Percentiles rank a stretch among this genome's conserved stretches.
Evolutionary conservation across 92 coral and sea anemone species (phyloP).

Genomic region (Diadumene lineata): DNA sequence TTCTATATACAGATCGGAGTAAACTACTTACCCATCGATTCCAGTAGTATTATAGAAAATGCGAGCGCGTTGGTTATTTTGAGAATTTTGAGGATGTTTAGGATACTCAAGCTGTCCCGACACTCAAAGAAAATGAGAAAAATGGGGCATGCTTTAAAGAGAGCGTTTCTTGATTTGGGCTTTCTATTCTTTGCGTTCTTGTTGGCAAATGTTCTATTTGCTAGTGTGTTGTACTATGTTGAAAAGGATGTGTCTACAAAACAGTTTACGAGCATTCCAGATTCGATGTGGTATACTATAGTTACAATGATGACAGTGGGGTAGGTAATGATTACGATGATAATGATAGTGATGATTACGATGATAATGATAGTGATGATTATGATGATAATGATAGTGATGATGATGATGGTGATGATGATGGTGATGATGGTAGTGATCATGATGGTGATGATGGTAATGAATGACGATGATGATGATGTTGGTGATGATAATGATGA

Average conservation of each 20-base stretch:
- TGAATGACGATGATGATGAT: background rate
- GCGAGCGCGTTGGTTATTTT: constrained; percentile 75
- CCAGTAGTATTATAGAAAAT: constrained; percentile 47
- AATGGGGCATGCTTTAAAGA: constrained; percentile 77
- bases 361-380: background rate
- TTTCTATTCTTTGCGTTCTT: constrained; percentile 84
- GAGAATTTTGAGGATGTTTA: constrained; percentile 79
- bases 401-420: background rate
- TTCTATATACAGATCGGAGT: constrained; percentile 70
- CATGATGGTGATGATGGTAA: background rate
- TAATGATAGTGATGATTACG: background rate
- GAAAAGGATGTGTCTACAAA: constrained; percentile 49
- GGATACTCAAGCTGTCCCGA: constrained; percentile 89
- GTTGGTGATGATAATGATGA: background rate
- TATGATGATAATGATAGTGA: background rate
- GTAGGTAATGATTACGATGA: constrained; percentile 48
- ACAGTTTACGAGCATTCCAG: constrained; percentile 80
- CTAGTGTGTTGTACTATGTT: constrained; percentile 76
- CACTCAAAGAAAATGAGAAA: constrained; percentile 85
- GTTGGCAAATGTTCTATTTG: constrained; percentile 81
- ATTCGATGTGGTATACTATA: constrained; percentile 94
- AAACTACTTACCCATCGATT: constrained; percentile 32
- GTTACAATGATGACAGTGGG: constrained; percentile 99
- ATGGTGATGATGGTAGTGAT: background rate
- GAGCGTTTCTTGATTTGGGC: constrained; percentile 81